Conservation (phyloP, 64 coral and sea anemone species). For the Montipora cactus region DNA sequence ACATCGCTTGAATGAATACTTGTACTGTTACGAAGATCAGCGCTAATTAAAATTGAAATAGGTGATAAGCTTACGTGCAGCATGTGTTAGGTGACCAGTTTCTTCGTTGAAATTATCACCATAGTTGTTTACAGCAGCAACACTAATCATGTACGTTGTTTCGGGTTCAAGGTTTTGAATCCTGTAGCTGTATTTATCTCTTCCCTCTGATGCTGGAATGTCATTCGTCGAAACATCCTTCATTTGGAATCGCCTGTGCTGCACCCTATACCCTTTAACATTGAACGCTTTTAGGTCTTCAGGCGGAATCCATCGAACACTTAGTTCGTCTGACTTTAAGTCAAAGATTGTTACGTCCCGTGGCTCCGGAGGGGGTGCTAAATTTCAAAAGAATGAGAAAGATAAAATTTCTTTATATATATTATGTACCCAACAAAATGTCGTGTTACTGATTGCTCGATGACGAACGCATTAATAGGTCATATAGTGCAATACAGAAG, state of each 20-base stretch:
- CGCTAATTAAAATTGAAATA: too few relatives aligned
- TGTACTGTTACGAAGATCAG: too few relatives aligned
- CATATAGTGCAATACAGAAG: too few relatives aligned
- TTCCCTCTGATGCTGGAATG: not conserved
- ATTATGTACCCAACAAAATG: too few relatives aligned
- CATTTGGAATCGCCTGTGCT: not conserved
- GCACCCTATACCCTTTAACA: not conserved
- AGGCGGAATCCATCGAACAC: not conserved
- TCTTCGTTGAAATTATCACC: conserved; percentile 6
- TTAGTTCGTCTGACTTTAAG: not conserved
- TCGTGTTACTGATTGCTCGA: too few relatives aligned
- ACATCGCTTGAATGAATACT: too few relatives aligned
- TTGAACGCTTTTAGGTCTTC: not conserved
- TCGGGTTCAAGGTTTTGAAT: conserved; percentile 28
- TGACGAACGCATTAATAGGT: too few relatives aligned
- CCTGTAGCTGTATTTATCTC: not conserved
- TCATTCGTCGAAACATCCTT: not conserved
- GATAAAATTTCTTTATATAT: not conserved
- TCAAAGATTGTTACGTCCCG: not conserved
- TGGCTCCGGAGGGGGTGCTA: not conserved
- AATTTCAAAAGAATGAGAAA: not conserved
- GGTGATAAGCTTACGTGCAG: not conserved
- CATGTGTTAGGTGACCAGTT: conserved; percentile 13
- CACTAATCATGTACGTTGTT: conserved; percentile 17
- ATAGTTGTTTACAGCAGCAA: conserved; percentile 12